Base-by-base conservation (phyloP, 2,113 vertebrate species). In the Lasiurus borealis region DNA sequence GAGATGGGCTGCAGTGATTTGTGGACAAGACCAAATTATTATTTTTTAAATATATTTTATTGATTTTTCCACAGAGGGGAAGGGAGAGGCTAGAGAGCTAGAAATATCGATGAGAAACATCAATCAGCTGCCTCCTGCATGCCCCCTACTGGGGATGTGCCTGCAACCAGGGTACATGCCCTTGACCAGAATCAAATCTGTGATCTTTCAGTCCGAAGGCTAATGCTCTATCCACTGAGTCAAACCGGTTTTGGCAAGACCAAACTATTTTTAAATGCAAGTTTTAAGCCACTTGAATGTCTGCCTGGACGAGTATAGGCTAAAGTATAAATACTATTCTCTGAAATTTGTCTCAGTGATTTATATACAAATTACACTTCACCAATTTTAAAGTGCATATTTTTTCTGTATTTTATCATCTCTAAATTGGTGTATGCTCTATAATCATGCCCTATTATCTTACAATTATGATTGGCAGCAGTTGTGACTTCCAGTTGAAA, bases 301-400 rank as follows among this genome's bases (percentile, higher is more conserved):
- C 27, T 52, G 8, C 44, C 16, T 57, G 15, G 50, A 68, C 15
- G 52, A 50, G 46, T 8, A 54, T 54, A 92, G 73, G 6, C 13
- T 73, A 31, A 83, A 46, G 31, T n/a, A 5, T 82, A 82, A 85
- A 29, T 89, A 90, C 27, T 69, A 34, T 25, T 57, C 31, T 72
- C 82, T 83, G 46, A 84, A 31, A 57, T n/a, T 29, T 75, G 48
- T 92, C 89, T 78, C 80, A 64, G 29, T 96, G 82, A 76, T 85
- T 90, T 19, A 71, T 31, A 81, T 48, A 75, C 59, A 76, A 82
- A 75, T 16, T 72, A 27, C 44, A 86, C 69, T 80, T 88, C n/a
- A 81, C 5, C 48, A 59, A 85, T 59, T 85, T 90, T 90, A 86
- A 59, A 75, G 71, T 76, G 19, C 48, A 69, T 36, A 72, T 85